Conservation (phyloP, 2,113 vertebrate genomes). For the Emydocephalus ijimae region DNA sequence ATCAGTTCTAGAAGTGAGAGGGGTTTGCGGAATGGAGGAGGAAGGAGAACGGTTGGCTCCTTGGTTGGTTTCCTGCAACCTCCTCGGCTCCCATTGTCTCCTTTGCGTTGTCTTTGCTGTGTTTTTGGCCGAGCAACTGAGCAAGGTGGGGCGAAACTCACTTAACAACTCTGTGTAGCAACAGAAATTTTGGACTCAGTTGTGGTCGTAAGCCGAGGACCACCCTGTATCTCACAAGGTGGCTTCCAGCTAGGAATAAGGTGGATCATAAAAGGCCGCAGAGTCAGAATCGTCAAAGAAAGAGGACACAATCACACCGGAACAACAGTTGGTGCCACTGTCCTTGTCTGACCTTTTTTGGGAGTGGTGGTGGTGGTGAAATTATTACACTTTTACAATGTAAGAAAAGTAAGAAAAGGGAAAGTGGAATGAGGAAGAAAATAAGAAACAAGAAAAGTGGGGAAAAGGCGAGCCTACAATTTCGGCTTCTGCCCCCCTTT, state of each 20-base stretch:
- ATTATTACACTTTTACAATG: neutral
- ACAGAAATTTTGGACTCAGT: no score
- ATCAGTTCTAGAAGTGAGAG: no score
- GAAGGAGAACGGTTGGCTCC: no score
- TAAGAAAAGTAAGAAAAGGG: neutral
- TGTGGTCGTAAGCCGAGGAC: no score
- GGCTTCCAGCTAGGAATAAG: neutral
- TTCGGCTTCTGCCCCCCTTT: neutral
- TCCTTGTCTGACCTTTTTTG: neutral
- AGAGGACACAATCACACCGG: neutral
- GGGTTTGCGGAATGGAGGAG: no score
- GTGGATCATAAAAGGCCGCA: neutral
- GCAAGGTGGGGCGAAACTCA: conserved; percentile 21
- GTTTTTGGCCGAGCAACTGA: conserved; percentile 63
- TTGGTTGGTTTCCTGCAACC: neutral
- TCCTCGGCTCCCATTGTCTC: neutral
- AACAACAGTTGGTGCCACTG: neutral
- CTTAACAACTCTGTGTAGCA: no score
- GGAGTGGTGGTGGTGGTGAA: no score
- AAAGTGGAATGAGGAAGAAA: neutral
- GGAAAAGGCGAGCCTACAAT: neutral
- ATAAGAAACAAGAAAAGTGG: neutral
- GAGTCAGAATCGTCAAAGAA: neutral
- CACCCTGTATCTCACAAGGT: no score
- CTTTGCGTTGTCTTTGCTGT: conserved; percentile 46